These are phyloP conservation scores for Eidolon helvum DNA, from an alignment of 2,113 vertebrate species.

Conservation along the genomic window DNA sequence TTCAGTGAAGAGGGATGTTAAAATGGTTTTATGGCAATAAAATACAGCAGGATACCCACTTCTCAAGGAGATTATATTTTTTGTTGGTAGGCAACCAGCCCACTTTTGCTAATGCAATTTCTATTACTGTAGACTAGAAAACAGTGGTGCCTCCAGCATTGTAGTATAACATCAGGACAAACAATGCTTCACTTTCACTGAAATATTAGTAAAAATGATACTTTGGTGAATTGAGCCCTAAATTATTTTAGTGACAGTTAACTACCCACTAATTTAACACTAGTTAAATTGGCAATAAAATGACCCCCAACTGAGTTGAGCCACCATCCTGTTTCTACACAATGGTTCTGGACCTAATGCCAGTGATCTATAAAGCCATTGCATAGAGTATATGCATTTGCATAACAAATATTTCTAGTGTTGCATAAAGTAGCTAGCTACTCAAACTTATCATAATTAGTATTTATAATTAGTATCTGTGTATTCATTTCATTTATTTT, in stretches of 20 bases:
- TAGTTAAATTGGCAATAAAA: conserved; percentile 79
- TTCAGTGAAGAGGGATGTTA: conserved; percentile 55
- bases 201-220: conserved; percentile 75
- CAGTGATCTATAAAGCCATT: conserved; percentile 45
- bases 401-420: conserved; percentile 18
- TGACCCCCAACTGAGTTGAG: conserved; percentile 61
- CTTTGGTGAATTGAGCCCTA: conserved; percentile 75
- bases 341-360: conserved; percentile 64
- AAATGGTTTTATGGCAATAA: conserved; percentile 63
- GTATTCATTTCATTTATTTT: conserved; percentile 68
- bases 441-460: conserved; percentile 71
- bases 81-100: conserved; percentile 46
- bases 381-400: conserved; percentile 50
- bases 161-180: neutral
- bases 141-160: conserved; percentile 2
- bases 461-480: conserved; percentile 64
- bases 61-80: conserved; percentile 44
- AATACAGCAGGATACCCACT: conserved; percentile 58
- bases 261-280: conserved; percentile 80
- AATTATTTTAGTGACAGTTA: conserved; percentile 78
- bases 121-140: conserved; percentile 21
- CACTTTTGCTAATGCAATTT: conserved; percentile 59
- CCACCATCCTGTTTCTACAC: conserved; percentile 70
- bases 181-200: conserved; percentile 13
- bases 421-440: conserved; percentile 20